A percentile compares a stretch with the other conserved stretches of the same genome.
Evolutionary conservation across 1,140 invertebrate species (phyloP).

Genomic region (Metaphire vulgaris): DNA sequence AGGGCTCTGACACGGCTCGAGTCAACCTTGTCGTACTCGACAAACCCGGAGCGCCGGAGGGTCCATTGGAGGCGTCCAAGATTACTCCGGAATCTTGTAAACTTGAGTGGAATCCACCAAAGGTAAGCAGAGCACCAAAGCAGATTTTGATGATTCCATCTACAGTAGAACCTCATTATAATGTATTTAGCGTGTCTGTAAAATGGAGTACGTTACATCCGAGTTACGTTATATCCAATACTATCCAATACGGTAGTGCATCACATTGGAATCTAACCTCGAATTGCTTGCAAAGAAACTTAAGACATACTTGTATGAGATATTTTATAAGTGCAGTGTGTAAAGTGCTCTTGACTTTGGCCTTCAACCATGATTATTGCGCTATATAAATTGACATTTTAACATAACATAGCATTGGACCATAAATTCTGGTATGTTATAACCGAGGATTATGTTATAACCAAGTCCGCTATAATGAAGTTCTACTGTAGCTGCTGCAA

Average conservation of each 20-base stretch:
- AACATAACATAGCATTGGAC: too few species aligned
- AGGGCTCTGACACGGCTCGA: slow-evolving; percentile 76
- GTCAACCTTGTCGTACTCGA: slow-evolving; percentile 73
- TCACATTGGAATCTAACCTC: neutral
- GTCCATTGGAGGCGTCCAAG: slow-evolving; percentile 81
- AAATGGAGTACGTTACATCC: neutral
- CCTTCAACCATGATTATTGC: too few species aligned
- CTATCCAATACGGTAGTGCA: neutral
- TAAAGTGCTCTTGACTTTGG: too few species aligned
- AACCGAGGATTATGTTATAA: too few species aligned
- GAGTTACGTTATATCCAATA: neutral
- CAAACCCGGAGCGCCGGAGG: slow-evolving; percentile 73
- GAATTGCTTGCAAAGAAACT: neutral
- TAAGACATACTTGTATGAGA: neutral
- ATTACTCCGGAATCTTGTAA: slow-evolving; percentile 93
- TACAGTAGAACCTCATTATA: too few species aligned
- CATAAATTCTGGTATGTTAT: too few species aligned
- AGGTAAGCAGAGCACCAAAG: slow-evolving; percentile 37
- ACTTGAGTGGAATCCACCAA: slow-evolving; percentile 83
- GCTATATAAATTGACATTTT: too few species aligned
- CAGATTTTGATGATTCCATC: too few species aligned
- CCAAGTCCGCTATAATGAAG: neutral
- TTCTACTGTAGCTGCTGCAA: neutral
- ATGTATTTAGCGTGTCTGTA: neutral
- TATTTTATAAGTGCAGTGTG: too few species aligned